Percentiles rank a stretch among this genome's conserved stretches.
Evolutionary conservation across 1,140 invertebrate genomes (phyloP).

Genomic region (Drosophila asahinai): DNA sequence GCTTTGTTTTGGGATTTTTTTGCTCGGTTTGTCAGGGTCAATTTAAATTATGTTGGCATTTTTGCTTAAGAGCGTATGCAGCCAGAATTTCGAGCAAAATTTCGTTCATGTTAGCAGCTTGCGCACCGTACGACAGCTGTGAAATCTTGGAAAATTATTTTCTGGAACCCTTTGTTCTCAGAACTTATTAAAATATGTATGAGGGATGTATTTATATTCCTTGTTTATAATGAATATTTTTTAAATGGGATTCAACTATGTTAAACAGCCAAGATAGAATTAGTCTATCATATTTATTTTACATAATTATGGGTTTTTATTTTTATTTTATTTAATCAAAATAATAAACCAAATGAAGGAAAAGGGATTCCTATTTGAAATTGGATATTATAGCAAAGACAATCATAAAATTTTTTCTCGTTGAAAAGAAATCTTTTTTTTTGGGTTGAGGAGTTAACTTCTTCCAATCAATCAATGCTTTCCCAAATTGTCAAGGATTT

Average conservation of each 20-base stretch:
- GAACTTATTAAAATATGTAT: too few species aligned
- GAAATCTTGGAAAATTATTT: background rate
- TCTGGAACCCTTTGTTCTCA: background rate
- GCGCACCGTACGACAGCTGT: background rate
- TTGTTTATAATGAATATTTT: too few species aligned
- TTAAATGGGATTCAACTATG: too few species aligned
- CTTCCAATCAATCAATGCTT: slow-evolving; percentile 13
- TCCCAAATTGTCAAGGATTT: slow-evolving; percentile 14
- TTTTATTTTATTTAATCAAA: too few species aligned
- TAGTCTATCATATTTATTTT: too few species aligned
- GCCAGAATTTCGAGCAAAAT: background rate
- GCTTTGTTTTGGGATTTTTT: slow-evolving; percentile 23
- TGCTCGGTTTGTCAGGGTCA: slow-evolving; percentile 37
- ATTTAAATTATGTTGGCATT: slow-evolving; percentile 43
- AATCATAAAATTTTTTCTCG: background rate
- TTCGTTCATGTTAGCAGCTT: background rate
- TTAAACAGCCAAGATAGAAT: too few species aligned
- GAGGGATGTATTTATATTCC: too few species aligned
- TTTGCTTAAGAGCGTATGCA: slow-evolving; percentile 7
- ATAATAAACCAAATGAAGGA: too few species aligned
- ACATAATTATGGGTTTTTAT: too few species aligned
- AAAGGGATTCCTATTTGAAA: background rate
- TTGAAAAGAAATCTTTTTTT: background rate
- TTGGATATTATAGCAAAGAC: background rate
- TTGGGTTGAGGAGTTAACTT: slow-evolving; percentile 11